Evolutionary conservation across 2,797 vertebrate species (phyloP), one percentile per base, ranked within the genome.

Genomic region (Melanotaenia nigrans): DNA sequence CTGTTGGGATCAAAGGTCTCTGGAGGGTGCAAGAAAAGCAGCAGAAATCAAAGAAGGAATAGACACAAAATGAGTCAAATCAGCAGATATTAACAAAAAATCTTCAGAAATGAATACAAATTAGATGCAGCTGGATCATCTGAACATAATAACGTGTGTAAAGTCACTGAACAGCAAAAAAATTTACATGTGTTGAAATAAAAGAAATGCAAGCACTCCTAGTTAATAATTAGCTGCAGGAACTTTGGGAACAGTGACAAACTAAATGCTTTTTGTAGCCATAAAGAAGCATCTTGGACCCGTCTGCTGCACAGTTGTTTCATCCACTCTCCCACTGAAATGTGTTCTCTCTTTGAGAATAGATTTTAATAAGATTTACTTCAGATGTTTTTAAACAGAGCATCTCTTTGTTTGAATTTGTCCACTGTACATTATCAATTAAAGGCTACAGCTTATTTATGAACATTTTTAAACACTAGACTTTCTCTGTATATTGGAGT

Each of bases 1-100:
- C 63, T 83, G 77, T 60, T 12, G 13, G 49, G 42, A 62, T 71
- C 59, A 83, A 61, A 73, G 32, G 45, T 80, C 57, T 49, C 4
- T 1, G 36, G n/a, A 32, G 67, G 42, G 22, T 0, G 16, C n/a
- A 20, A 71, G 73, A 66, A 69, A 51, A 33, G 5, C 24, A 56
- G 22, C 20, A 30, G 45, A 20, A 54, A 73, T 14, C 16, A 36
- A 5, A 38, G 9, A 12, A 47, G 45, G 2, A 47, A 49, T 9
- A 49, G 8, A 49, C 47, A 49, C 9, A 10, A 22, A 22, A 49
- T 49, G 1, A 22, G 47, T 10, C 2, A 9, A 49, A 49, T 49
- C 47, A 49, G 20, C 47, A 20, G 20, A 47, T 47, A 5, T 20
- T 47, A 6, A 16, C 7, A n/a, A 49, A 49, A 49, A 49, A 47